phyloP scores from a whole-genome alignment of 2,113 vertebrate species.

The Stegastes partitus region DNA sequence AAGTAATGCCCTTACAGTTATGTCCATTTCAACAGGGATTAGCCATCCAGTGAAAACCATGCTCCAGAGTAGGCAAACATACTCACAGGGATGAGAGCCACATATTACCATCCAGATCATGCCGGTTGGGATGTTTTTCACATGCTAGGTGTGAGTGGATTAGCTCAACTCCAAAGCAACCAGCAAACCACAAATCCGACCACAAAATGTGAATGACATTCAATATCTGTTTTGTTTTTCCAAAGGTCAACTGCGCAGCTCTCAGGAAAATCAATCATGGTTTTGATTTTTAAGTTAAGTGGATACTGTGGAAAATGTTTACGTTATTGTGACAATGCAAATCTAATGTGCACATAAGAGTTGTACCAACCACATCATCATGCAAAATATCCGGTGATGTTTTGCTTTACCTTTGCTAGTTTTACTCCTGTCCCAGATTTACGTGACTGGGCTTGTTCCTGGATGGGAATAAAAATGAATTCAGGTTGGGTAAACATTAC shows the following conservation, averaged over 20 bases:
- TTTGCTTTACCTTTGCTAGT: conserved; percentile 74
- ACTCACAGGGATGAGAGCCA: conserved; percentile 50
- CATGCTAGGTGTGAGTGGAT: conserved; percentile 56
- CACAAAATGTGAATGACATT: neutral
- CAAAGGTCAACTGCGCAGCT: neutral
- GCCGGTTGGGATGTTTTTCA: conserved; percentile 38
- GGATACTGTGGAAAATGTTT: neutral
- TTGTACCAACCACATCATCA: conserved; percentile 18
- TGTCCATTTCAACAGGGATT: neutral
- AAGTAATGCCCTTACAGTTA: conserved; percentile 67
- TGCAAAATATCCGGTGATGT: neutral
- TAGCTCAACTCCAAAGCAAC: conserved; percentile 59
- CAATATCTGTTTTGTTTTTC: conserved; percentile 6
- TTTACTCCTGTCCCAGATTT: conserved; percentile 63
- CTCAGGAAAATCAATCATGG: neutral
- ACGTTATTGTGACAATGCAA: conserved; percentile 9
- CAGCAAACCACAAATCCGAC: conserved; percentile 13
- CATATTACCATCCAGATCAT: conserved; percentile 55
- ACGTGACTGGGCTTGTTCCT: conserved; percentile 65
- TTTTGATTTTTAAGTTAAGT: neutral
- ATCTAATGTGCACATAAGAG: neutral
- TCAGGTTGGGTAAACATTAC: neutral
- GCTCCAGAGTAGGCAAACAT: conserved; percentile 50
- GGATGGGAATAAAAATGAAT: conserved; percentile 26
- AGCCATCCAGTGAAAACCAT: conserved; percentile 45